A percentile compares a stretch with the other conserved stretches of the same genome.
These are phyloP conservation scores for Habroteleia sp. DNA, from an alignment of 2,888 invertebrate species.

Conservation along the genomic window DNA sequence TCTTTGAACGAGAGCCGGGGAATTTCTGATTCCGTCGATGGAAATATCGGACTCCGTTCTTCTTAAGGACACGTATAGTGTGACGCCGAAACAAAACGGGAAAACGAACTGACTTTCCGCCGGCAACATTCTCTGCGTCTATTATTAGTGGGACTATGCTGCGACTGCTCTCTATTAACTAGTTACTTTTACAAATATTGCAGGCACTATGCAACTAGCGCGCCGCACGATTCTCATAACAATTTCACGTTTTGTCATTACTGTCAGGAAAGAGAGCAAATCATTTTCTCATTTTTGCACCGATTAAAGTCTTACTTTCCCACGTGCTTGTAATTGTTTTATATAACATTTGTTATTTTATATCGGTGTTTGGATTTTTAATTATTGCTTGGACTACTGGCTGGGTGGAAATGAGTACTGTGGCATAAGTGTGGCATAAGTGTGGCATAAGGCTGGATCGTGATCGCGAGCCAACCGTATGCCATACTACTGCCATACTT, in stretches of 20 bases:
- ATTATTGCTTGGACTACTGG: constrained; percentile 45
- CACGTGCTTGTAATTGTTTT: constrained; percentile 51
- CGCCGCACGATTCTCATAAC: constrained; percentile 50
- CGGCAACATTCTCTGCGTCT: constrained; percentile 31
- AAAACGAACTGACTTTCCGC: constrained; percentile 17
- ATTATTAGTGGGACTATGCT: constrained; percentile 28
- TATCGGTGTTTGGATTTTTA: constrained; percentile 17
- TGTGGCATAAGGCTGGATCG: too few species aligned
- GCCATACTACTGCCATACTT: too few species aligned
- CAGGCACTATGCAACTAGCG: constrained; percentile 24
- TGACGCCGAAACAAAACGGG: too few species aligned
- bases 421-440: too few species aligned
- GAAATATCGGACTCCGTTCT: constrained; percentile 9
- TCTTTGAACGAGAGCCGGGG: too few species aligned
- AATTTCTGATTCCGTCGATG: constrained; percentile 10
- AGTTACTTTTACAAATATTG: constrained; percentile 48
- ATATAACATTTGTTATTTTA: constrained; percentile 50
- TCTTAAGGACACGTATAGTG: too few species aligned
- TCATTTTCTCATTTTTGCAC: constrained; percentile 52
- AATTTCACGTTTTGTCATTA: constrained; percentile 61
- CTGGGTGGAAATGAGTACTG: constrained; percentile 27
- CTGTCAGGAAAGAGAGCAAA: constrained; percentile 50
- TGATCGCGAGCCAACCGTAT: too few species aligned
- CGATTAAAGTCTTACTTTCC: constrained; percentile 53
- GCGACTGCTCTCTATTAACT: constrained; percentile 39